Evolutionary conservation across 2,113 vertebrate species (phyloP), one percentile per base, ranked within the genome.

Genomic region (Climacteris rufus): DNA sequence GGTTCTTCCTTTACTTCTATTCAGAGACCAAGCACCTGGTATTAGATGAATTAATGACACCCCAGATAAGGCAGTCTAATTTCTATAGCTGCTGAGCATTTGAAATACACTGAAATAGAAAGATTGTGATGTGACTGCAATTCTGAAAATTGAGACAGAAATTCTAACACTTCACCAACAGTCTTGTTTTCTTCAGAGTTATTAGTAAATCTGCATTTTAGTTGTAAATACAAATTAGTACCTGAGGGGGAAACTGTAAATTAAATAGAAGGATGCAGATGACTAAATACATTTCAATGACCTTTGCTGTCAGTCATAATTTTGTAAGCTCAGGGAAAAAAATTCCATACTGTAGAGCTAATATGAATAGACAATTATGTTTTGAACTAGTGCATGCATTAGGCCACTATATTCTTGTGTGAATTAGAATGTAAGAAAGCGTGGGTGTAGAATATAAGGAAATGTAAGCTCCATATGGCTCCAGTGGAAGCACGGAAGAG

Each of bases 151-250:
- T 19, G 52, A 59, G 72, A 27, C 40, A 75, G 30, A 80, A 90
- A 65, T 61, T 81, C 42, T 77, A 64, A 74, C 3, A 10, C 44
- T 74, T 88, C 60, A 83, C 37, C 49, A 68, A 61, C 64, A 68
- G 5, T 33, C 49, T 69, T 45, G 39, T 88, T 91, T 92, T 65
- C 85, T 60, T 82, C n/a, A 83, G 50, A 64, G 28, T 52, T 60
- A 68, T 40, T 89, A 63, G 60, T 66, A 88, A 83, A 70, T 60
- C 56, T 81, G 64, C 50, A 81, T 56, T 86, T 56, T 60, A 87
- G 81, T 86, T 83, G 45, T 59, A 93, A 91, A 77, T 69, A 87
- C 56, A 90, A 89, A 94, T 81, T 72, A 86, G n/a, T 40, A 76
- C 60, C 37, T 92, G 72, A 63, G 64, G 24, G 60, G 23, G 37